A percentile compares a stretch with the other conserved stretches of the same genome.
Conservation (phyloP, 2,113 vertebrate genomes). For the Pelecanus crispus region DNA sequence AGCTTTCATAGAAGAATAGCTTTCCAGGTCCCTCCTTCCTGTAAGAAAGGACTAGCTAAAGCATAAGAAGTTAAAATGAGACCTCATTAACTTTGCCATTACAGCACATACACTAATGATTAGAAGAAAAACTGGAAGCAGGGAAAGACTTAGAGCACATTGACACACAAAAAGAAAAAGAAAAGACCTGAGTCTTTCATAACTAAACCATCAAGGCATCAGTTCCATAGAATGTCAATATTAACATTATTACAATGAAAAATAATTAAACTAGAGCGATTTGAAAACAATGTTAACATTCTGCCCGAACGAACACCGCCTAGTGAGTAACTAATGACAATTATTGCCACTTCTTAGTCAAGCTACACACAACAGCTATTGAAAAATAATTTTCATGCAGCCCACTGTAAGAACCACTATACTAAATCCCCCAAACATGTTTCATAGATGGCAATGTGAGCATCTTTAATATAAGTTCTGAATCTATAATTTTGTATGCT, state of each 20-base stretch:
- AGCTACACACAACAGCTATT: background rate
- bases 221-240: background rate
- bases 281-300: background rate
- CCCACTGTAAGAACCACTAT: background rate
- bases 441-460: background rate
- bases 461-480: background rate
- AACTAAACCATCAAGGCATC: background rate
- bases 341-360: background rate
- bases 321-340: background rate
- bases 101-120: background rate
- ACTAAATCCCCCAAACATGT: background rate
- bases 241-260: background rate
- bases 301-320: background rate
- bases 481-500: slow-evolving; percentile 10
- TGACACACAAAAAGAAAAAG: background rate
- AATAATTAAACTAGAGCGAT: background rate
- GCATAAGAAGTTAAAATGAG: background rate
- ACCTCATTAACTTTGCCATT: background rate
- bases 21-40: background rate
- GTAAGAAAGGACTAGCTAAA: background rate
- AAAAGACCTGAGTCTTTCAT: background rate
- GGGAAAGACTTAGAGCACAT: background rate
- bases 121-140: background rate
- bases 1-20: background rate
- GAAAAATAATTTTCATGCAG: background rate